Evolutionary conservation across 2,888 invertebrate species (phyloP), one percentile per base, ranked within the genome.

Genomic region (Leptopterna dolabrata): DNA sequence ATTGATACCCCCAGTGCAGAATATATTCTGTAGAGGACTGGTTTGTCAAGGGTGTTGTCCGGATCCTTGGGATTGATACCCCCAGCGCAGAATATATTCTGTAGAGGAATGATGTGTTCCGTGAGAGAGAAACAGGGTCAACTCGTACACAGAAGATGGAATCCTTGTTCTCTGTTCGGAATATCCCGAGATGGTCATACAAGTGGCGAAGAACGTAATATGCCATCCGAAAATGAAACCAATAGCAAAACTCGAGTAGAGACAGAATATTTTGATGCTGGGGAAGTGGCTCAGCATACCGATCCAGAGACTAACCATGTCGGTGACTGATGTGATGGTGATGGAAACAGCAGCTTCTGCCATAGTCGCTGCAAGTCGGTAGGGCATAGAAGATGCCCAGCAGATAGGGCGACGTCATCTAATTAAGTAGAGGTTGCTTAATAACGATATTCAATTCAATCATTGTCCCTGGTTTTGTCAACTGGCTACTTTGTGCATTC

Each of bases 261-360:
- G 96, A 93, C 98, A 98, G 93, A 98, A 98, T 90, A 98, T 98
- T 91, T 96, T 96, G 55, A 98, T 97, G 24, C 97, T 97, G 3
- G 97, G 97, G 91, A 98, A 98, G 1, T 97, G 97, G 89, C 97
- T 98, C 91, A 97, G 95, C 90, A 97, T 95, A n/a, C 98, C 98
- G 89, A 98, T 97, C 93, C 96, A 96, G 92, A 98, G 97, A 80
- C 97, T 97, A 90, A 97, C 94, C 94, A 97, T 96, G 92, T 98
- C 97, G 0, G 98, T 98, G 87, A 98, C 94, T 0, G 97, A 97
- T 0, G 98, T 98, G 90, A 98, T 98, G 36, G 98, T 98, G 89
- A 98, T 98, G 11, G 98, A 98, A n/a, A 98, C 98, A 0, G 98
- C 98, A 0, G 98, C 98, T 92, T 98, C 98, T 82, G 97, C 96